Evolutionary conservation across 2,797 vertebrate species (phyloP).

Genomic region (Mastacembelus armatus): DNA sequence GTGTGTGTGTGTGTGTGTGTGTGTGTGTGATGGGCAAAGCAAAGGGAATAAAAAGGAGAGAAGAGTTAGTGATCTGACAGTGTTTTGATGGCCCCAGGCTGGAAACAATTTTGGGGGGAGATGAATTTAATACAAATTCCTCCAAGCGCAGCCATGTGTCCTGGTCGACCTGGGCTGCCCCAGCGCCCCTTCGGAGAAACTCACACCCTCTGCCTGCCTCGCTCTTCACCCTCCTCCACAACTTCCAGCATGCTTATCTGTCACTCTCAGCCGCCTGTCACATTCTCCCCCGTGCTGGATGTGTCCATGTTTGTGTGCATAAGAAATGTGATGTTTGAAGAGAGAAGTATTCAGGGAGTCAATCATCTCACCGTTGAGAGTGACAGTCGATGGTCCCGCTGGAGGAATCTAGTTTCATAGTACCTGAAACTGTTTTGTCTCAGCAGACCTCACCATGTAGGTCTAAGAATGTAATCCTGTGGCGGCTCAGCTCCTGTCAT

Average conservation of each 20-base stretch:
- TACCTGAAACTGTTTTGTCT: conserved; percentile 67
- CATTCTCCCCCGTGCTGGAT: conserved; percentile 52
- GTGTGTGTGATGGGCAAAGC: conserved; percentile 25
- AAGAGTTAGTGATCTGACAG: conserved; percentile 70
- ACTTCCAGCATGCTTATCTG: conserved; percentile 54
- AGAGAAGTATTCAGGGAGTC: conserved; percentile 52
- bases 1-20: conserved; percentile 19
- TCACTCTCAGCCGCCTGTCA: conserved; percentile 65
- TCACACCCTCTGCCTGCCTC: conserved; percentile 34
- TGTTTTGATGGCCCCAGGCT: conserved; percentile 72
- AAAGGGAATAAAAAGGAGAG: conserved; percentile 27
- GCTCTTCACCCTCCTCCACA: conserved; percentile 24
- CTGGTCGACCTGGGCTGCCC: conserved; percentile 61
- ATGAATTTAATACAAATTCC: conserved; percentile 78
- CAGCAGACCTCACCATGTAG: conserved; percentile 37
- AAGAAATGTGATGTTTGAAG: conserved; percentile 65
- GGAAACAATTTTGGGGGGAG: conserved; percentile 77
- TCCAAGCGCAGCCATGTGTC: conserved; percentile 63
- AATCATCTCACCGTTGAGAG: conserved; percentile 56
- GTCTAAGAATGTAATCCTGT: conserved; percentile 39
- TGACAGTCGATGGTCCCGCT: conserved; percentile 56
- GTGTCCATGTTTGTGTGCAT: conserved; percentile 68
- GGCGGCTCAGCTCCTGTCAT: conserved; percentile 42
- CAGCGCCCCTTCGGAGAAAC: conserved; percentile 62
- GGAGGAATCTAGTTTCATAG: conserved; percentile 64